Evolutionary conservation across 2,113 vertebrate genomes (phyloP), one percentile per base, ranked within the genome.

Genomic region (Oreocharis arfaki): DNA sequence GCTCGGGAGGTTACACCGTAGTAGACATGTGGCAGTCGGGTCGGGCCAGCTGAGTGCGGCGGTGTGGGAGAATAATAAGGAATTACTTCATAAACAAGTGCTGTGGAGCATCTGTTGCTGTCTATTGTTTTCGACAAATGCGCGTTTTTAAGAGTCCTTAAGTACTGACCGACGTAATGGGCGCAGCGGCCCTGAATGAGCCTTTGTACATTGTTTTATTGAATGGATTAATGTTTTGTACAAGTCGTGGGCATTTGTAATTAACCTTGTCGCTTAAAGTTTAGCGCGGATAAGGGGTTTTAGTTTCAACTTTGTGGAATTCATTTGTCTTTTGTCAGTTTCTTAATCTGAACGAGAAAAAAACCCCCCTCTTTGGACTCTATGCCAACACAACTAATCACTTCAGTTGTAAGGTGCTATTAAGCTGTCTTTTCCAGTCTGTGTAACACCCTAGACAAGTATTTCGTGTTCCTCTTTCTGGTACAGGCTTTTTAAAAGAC

Each of bases 111-210:
- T 97, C 94, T 97, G 92, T 96, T 96, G 88, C 95, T 87, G 74
- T 95, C 96, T 96, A 55, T 97, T 98, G 97, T 97, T 97, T 96
- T 94, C 39, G 53, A 96, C 93, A 74, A 95, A 95, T 65, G 87
- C 76, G 65, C 91, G 7, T 89, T 95, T 96, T 97, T 67, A 77
- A 63, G 70, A 95, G 92, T 91, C 90, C 95, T 96, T 59, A 87
- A 96, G 75, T 79, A 71, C 87, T 92, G 82, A 65, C 80, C 97
- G 96, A 82, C 91, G 67, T 89, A 94, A 95, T 61, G 65, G 94
- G 69, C 41, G n/a, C 85, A 60, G 87, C 46, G 93, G 77, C 76
- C 65, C 67, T 91, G 90, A 96, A 92, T 68, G 90, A 96, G 97
- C 89, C 96, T 96, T 98, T 97, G 95, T 96, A 80, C 74, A 28